phyloP scores from a whole-genome alignment of 2,113 vertebrate genomes.

The pig (Sus scrofa) region DNA sequence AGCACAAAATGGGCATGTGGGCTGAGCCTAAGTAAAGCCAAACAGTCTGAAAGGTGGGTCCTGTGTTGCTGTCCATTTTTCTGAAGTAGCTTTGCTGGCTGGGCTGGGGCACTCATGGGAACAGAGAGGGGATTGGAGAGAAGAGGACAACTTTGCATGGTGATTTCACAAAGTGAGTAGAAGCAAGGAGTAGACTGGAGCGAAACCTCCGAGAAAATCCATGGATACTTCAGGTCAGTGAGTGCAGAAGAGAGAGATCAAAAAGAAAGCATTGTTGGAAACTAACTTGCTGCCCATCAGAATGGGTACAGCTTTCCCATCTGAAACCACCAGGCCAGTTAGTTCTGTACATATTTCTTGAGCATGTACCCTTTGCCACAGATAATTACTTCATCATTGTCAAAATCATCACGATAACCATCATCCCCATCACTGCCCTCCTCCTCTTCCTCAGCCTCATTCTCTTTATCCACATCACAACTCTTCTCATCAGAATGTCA shows the following conservation, averaged over 20 bases:
- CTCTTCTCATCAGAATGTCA: not conserved
- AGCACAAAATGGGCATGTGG: not conserved
- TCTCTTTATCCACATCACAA: not conserved
- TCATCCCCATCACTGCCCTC: not conserved
- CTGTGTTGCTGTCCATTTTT: not conserved
- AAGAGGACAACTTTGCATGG: not conserved
- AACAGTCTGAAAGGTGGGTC: no score
- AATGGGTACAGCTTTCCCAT: not conserved
- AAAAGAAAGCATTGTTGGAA: not conserved
- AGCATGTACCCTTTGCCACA: not conserved
- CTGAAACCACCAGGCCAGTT: not conserved
- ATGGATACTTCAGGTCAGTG: not conserved
- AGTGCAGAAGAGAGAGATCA: not conserved
- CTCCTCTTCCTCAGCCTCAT: not conserved
- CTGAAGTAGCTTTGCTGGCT: not conserved
- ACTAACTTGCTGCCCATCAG: not conserved
- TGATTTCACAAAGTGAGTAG: not conserved
- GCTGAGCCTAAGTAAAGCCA: not conserved
- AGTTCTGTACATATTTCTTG: not conserved
- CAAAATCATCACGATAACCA: not conserved
- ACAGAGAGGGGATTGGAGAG: no score
- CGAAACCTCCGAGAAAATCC: not conserved
- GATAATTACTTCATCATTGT: not conserved
- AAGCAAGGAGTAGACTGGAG: not conserved
- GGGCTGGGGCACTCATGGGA: not conserved